Conservation (phyloP, 37 sponge, comb jelly and placozoan genomes). For the Halichondria panicea region DNA sequence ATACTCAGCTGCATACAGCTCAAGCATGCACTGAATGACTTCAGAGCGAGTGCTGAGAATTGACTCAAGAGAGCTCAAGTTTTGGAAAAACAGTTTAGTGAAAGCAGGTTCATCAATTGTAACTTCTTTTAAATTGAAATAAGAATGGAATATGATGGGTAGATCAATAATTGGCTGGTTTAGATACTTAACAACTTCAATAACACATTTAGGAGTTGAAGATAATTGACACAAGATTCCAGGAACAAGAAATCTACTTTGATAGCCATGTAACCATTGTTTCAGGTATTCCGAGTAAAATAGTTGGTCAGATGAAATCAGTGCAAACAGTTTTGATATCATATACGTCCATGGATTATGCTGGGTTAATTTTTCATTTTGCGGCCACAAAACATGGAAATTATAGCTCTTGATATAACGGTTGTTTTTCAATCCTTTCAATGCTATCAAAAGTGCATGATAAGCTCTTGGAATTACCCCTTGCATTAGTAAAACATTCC, state of each 20-base stretch:
- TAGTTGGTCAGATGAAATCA: slow-evolving; percentile 2
- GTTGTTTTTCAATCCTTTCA: slow-evolving; percentile 24
- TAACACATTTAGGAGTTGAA: neutral
- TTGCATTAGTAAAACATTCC: slow-evolving; percentile 51
- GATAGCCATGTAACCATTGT: slow-evolving; percentile 20
- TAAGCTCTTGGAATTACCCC: slow-evolving; percentile 48
- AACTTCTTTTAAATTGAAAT: neutral
- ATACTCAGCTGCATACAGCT: slow-evolving; percentile 7
- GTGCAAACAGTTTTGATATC: slow-evolving; percentile 1
- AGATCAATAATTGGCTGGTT: slow-evolving; percentile 33
- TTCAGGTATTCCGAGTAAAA: slow-evolving; percentile 19
- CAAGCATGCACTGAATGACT: slow-evolving; percentile 16
- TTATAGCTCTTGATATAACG: slow-evolving; percentile 21
- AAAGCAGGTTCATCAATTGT: slow-evolving; percentile 15
- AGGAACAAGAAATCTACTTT: slow-evolving; percentile 29
- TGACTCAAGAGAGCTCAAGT: neutral
- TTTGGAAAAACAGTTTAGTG: slow-evolving; percentile 6
- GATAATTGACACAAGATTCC: slow-evolving; percentile 10
- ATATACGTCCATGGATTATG: slow-evolving; percentile 30
- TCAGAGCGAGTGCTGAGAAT: slow-evolving; percentile 18
- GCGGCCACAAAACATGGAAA: slow-evolving; percentile 45
- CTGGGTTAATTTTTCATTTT: slow-evolving; percentile 6
- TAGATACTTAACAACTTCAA: slow-evolving; percentile 14
- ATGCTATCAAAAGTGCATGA: neutral
- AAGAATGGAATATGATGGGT: slow-evolving; percentile 5